Evolutionary conservation across 2,888 invertebrate species (phyloP).

Genomic region (Drosophila phalerata): DNA sequence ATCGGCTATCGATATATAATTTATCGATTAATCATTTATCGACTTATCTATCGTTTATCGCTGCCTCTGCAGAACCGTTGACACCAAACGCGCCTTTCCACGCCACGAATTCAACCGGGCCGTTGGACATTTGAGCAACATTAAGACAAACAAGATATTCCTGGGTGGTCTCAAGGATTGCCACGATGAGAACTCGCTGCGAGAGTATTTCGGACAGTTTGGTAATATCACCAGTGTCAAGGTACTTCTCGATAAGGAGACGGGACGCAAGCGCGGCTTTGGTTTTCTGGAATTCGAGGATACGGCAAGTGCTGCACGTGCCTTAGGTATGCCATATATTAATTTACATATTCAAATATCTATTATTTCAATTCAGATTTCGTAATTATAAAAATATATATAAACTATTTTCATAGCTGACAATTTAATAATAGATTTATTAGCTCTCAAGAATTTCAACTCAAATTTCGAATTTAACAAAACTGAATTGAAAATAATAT

Average conservation of each 20-base stretch:
- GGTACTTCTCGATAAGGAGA: conserved; percentile 81
- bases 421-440: too few species aligned
- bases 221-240: conserved; percentile 78
- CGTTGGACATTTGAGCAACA: conserved; percentile 55
- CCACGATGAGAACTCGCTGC: conserved; percentile 76
- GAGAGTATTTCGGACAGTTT: conserved; percentile 82
- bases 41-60: too few species aligned
- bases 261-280: conserved; percentile 83
- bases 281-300: conserved; percentile 83
- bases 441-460: too few species aligned
- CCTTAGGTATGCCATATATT: conserved; percentile 70
- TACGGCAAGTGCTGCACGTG: conserved; percentile 79
- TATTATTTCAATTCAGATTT: too few species aligned
- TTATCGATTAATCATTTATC: too few species aligned
- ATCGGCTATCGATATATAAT: too few species aligned
- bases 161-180: conserved; percentile 83
- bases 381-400: too few species aligned
- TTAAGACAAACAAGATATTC: conserved; percentile 79
- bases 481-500: too few species aligned
- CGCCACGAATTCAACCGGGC: conserved; percentile 76
- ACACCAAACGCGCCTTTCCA: conserved; percentile 83
- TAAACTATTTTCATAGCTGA: too few species aligned
- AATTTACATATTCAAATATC: too few species aligned
- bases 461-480: too few species aligned
- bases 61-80: conserved; percentile 65